Percentiles rank a stretch among this genome's conserved stretches.
Evolutionary conservation across 2,797 vertebrate species (phyloP).

Genomic region (Buphagus erythrorhynchus): DNA sequence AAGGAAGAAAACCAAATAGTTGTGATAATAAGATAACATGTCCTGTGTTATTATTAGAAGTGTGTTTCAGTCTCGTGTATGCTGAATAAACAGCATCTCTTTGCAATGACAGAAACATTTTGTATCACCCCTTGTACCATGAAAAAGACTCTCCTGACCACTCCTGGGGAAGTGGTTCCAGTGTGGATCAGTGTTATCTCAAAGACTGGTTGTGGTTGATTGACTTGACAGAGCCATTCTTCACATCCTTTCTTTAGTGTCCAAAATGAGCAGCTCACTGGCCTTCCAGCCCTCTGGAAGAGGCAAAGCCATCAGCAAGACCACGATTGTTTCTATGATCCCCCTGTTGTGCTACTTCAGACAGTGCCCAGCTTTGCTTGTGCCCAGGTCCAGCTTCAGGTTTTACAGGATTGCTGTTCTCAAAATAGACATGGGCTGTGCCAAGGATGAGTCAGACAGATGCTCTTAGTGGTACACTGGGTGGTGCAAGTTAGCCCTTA

Average conservation of each 20-base stretch:
- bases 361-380: background rate
- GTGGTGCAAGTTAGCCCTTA: background rate
- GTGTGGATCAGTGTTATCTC: background rate
- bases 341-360: background rate
- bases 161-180: background rate
- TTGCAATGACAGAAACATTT: background rate
- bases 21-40: background rate
- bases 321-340: background rate
- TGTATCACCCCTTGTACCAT: background rate
- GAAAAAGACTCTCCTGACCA: background rate
- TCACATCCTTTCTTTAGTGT: background rate
- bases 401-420: background rate
- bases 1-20: slow-evolving; percentile 27
- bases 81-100: background rate
- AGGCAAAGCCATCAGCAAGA: background rate
- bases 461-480: background rate
- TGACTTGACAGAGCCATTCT: background rate
- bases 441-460: background rate
- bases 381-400: background rate
- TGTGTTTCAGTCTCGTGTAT: background rate
- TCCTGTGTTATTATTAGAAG: background rate
- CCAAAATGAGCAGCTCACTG: background rate
- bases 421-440: background rate
- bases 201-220: background rate
- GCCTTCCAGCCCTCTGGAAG: background rate